Evolutionary conservation across 2,113 vertebrate genomes (phyloP).

Genomic region (Peromyscus polionotus): DNA sequence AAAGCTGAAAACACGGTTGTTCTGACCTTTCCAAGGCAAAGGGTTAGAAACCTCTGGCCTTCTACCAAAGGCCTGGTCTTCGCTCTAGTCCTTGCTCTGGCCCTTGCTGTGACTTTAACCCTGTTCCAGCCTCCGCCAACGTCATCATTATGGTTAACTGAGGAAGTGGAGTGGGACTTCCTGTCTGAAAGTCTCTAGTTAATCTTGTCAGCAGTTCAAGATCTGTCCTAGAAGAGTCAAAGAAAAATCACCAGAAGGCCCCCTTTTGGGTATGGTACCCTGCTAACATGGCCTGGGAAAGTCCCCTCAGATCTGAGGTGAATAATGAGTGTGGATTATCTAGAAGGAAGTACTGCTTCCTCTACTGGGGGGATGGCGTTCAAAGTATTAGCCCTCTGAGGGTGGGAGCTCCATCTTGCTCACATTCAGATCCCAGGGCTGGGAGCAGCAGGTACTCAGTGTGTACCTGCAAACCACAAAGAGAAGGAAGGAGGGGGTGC

Average conservation of each 20-base stretch:
- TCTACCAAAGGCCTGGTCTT: neutral
- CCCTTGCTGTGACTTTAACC: neutral
- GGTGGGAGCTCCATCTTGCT: neutral
- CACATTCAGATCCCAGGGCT: neutral
- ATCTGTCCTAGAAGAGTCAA: conserved; percentile 40
- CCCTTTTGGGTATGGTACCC: neutral
- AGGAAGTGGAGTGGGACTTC: neutral
- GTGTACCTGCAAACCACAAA: neutral
- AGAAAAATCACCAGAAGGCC: neutral
- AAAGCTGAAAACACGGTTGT: too few relatives aligned
- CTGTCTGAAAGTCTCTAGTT: conserved; percentile 5
- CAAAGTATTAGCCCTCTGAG: neutral
- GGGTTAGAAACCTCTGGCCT: neutral
- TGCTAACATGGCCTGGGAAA: conserved; percentile 34
- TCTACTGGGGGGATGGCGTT: neutral
- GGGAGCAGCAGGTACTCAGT: neutral
- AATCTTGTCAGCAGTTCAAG: neutral
- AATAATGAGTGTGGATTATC: neutral
- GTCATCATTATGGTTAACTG: neutral
- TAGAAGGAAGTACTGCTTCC: conserved; percentile 23
- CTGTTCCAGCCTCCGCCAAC: neutral
- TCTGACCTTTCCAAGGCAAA: neutral
- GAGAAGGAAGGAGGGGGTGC: neutral
- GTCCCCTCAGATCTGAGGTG: conserved; percentile 18
- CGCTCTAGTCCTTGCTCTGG: neutral